Evolutionary conservation across 2,797 vertebrate species (phyloP), one percentile per base, ranked within the genome.

Genomic region (Fistularia tabacaria): DNA sequence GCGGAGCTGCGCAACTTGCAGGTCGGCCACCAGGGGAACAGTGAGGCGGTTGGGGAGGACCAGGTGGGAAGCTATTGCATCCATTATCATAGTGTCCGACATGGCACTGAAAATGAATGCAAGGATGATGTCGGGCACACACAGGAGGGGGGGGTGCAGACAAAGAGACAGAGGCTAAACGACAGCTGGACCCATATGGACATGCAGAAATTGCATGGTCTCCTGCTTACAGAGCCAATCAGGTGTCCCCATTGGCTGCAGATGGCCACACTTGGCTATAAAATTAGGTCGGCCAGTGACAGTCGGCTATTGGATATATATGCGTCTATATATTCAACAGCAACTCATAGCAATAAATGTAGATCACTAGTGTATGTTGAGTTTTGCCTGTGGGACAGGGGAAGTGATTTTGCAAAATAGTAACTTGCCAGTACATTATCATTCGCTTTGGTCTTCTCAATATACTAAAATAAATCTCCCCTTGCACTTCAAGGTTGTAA

Each of bases 31-130:
- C 69, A 97, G 87, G 40, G 95, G 96, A 10, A 97, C 75, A 74
- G 95, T 88, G 51, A 98, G 90, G 44, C 95, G 95, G 76, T 97
- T 97, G 83, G 96, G 96, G 42, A 98, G 89, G 60, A 98, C 95
- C 62, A 97, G 91, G 86, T 91, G 90, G 66, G 94, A 93, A 74
- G 95, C 90, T 64, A 98, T 96, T 69, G 93, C 88, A 81, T 97
- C 95, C 96, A 98, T 97, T 88, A 98, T 93, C 93, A 95, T 90
- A 53, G 93, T 93, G 87, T 96, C 96, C 57, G 96, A 96, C 49
- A 97, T 86, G 46, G 91, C 90, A 88, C 95, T 97, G 88, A 57
- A 87, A 73, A 77, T 85, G 79, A 89, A 77, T 86, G 86, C 82
- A 77, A 75, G 80, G 77, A 54, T 50, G 79, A 68, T 59, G 69